Evolutionary conservation across 2,113 vertebrate species (phyloP), one percentile per base, ranked within the genome.

Genomic region (Glaucidium brasilianum): DNA sequence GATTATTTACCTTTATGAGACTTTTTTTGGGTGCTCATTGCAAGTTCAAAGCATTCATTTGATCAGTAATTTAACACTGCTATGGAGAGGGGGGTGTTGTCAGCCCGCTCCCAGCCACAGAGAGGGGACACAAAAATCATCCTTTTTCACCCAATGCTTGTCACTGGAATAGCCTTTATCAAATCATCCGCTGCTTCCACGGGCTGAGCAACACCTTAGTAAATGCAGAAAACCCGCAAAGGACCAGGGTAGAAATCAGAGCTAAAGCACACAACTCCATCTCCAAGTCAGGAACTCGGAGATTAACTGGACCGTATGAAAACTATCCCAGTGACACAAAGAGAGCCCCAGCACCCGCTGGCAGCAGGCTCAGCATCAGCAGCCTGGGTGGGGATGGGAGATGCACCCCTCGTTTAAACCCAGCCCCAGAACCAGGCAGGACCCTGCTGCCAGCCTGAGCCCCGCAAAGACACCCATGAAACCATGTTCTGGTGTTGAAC

Each of bases 31-130:
- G 58, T 14, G 25, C 53, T 63, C 30, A 27, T 2, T 32, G 30
- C 34, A 67, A 59, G 34, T 71, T 45, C 41, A 84, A 75, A 76
- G 17, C 16, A 30, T 56, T 41, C 4, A 15, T 68, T 82, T 63
- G 18, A 43, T 82, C 60, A 41, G n/a, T 17, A 22, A 3, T 47
- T 41, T 53, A 27, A 41, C 35, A 14, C 11, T 15, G 15, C 30
- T 35, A 5, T 26, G 55, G 8, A 50, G 16, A 55, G 32, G 25
- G 53, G 29, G 52, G 18, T 43, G 25, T 43, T 27, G 15, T 73
- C 59, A 82, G 53, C 34, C 30, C 35, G n/a, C n/a, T 12, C 35
- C 15, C 27, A 14, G 8, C 0, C 0, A 3, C 37, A 49, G n/a
- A 32, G 35, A n/a, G 18, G 19, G 35, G 52, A 52, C n/a, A 81